Conservation (phyloP, 2,888 invertebrate genomes). For the Dasysyrphus albostriatus region DNA sequence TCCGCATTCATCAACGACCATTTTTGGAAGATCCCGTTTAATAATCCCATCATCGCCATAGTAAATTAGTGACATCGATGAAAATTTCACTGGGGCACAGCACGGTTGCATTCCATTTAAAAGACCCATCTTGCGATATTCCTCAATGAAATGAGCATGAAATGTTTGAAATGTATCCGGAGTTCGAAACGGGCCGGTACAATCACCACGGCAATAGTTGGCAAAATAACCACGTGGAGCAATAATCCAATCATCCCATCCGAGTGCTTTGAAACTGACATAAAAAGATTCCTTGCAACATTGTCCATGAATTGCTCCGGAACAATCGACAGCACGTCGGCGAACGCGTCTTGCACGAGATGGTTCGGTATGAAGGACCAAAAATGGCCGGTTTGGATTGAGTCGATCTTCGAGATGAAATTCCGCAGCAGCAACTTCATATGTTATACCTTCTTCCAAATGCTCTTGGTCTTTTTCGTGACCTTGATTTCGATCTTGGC, state of each 20-base stretch:
- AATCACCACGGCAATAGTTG: slow-evolving; percentile 96
- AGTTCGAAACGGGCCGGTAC: slow-evolving; percentile 90
- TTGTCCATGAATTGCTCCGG: slow-evolving; percentile 86
- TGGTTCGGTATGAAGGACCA: slow-evolving; percentile 91
- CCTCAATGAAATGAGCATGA: slow-evolving; percentile 96
- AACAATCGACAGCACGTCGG: slow-evolving; percentile 93
- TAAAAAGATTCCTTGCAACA: slow-evolving; percentile 96
- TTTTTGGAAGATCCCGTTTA: slow-evolving; percentile 96
- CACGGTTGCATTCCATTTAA: slow-evolving; percentile 93
- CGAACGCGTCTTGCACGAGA: slow-evolving; percentile 89
- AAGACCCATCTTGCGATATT: slow-evolving; percentile 91
- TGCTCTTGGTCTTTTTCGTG: slow-evolving; percentile 3
- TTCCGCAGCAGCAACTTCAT: slow-evolving; percentile 66
- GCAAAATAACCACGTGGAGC: slow-evolving; percentile 96
- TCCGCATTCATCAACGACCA: slow-evolving; percentile 98
- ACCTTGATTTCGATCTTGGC: not conserved
- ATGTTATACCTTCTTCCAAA: slow-evolving; percentile 82
- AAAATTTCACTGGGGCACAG: slow-evolving; percentile 96
- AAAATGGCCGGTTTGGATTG: slow-evolving; percentile 91
- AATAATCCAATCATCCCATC: slow-evolving; percentile 98
- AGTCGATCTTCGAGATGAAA: slow-evolving; percentile 77
- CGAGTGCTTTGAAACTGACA: slow-evolving; percentile 94
- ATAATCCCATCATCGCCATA: slow-evolving; percentile 94
- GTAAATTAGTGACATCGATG: slow-evolving; percentile 96
- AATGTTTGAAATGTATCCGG: slow-evolving; percentile 93